Evolutionary conservation across 1,140 invertebrate genomes (phyloP).

Genomic region (Ruditapes philippinarum): DNA sequence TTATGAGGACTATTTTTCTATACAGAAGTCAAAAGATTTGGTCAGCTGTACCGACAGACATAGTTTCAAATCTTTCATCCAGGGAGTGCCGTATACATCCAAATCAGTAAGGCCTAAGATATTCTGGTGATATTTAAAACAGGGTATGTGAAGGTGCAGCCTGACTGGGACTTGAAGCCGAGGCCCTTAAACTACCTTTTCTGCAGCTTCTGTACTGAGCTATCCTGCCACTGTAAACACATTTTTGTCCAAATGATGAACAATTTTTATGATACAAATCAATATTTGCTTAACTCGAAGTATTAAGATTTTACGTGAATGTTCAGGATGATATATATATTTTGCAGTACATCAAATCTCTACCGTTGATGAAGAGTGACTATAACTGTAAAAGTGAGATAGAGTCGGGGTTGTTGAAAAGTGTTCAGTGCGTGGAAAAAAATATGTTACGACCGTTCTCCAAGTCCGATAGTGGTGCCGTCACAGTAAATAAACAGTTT

Average conservation of each 20-base stretch:
- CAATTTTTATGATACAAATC: too few relatives aligned
- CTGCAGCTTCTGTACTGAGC: too few relatives aligned
- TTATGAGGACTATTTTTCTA: conserved; percentile 91
- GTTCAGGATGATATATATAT: too few relatives aligned
- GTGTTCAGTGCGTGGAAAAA: conserved; percentile 91
- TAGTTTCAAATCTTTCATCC: conserved; percentile 86
- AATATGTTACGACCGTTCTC: conserved; percentile 94
- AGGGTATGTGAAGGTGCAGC: too few relatives aligned
- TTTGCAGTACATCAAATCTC: conserved; percentile 90
- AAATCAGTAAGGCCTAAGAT: conserved; percentile 57
- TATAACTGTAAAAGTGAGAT: conserved; percentile 93
- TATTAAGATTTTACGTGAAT: too few relatives aligned
- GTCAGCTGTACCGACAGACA: conserved; percentile 92
- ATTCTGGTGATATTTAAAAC: too few relatives aligned
- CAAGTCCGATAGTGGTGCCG: conserved; percentile 91
- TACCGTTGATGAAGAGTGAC: conserved; percentile 92
- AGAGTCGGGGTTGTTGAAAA: conserved; percentile 92
- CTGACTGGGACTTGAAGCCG: too few relatives aligned
- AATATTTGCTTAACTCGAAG: background rate
- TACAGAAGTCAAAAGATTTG: conserved; percentile 93
- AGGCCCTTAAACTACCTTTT: too few relatives aligned
- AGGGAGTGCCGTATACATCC: conserved; percentile 55
- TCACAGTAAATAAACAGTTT: conserved; percentile 90
- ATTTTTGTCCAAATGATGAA: too few relatives aligned
- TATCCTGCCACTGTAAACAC: too few relatives aligned